Evolutionary conservation across 2,888 invertebrate genomes (phyloP), one percentile per base, ranked within the genome.

Genomic region (Melinopterus prodromus): DNA sequence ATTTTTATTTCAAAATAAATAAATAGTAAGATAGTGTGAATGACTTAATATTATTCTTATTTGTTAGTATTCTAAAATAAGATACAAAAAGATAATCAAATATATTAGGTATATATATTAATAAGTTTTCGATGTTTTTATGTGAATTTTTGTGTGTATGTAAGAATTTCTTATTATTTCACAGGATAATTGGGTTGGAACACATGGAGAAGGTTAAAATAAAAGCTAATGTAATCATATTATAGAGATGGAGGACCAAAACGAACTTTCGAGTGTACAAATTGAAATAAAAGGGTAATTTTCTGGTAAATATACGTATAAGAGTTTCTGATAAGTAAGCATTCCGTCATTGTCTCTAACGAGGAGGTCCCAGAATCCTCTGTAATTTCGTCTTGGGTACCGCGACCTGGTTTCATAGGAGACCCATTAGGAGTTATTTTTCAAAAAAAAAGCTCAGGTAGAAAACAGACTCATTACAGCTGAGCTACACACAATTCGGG

Each of bases 321-420:
- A 53, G 53, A 53, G 53, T 53, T 53, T 26, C 26, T 26, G 1
- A 12, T 53, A 53, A 53, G 78, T 71, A 71, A 78, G 78, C 78
- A 72, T 78, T 78, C 72, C 16, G 78, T 78, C 78, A 78, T 78
- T 71, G 78, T 78, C 71, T 78, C 78, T 78, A 78, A 78, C 78
- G 71, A 74, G 78, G 38, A 38, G 36, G 74, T 9, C 78, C 71
- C 70, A 35, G 53, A 71, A 78, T 78, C 78, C 78, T 36, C 74
- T 78, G 78, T 78, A 78, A 78, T 78, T 78, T 78, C 72, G 78
- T 53, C 71, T 72, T 72, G 78, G 71, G 71, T 38, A 53, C 78
- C 38, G 36, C 78, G 72, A 70, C 70, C 69, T n/a, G 77, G 70
- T 70, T 77, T 77, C 69, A 77, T 77, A 70, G 77, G 69, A 69